A percentile compares a stretch with the other conserved stretches of the same genome.
Conservation (phyloP, 2,888 invertebrate genomes). For the Dasysyrphus albostriatus region DNA sequence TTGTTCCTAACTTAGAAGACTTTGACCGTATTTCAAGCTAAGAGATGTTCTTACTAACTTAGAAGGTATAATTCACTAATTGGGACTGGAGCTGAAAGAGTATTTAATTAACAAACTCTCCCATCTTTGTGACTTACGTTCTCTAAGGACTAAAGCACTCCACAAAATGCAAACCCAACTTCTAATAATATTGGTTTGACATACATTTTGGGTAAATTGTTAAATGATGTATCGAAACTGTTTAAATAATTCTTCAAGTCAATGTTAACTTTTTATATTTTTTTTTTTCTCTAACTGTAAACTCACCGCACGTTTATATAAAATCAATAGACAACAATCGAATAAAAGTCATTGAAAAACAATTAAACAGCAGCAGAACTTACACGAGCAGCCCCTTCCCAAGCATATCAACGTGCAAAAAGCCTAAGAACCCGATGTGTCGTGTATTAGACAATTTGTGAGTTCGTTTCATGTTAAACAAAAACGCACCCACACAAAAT, state of each 20-base stretch:
- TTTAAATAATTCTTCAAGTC: not conserved
- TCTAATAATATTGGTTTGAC: not conserved
- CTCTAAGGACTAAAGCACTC: not conserved
- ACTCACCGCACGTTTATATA: not conserved
- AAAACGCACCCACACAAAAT: slow-evolving; percentile 64
- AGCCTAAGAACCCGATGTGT: slow-evolving; percentile 29
- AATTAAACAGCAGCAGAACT: slow-evolving; percentile 32
- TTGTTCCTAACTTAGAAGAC: too few relatives aligned
- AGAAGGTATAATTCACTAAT: too few relatives aligned
- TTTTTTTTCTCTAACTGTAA: not conserved
- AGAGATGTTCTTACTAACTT: too few relatives aligned
- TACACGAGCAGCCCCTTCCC: slow-evolving; percentile 22
- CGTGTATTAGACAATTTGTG: slow-evolving; percentile 41
- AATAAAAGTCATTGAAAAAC: slow-evolving; percentile 29
- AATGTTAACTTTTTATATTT: not conserved
- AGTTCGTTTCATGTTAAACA: slow-evolving; percentile 43
- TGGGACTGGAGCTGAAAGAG: too few relatives aligned
- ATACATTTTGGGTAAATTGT: not conserved
- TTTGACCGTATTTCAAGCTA: too few relatives aligned
- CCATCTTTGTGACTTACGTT: not conserved
- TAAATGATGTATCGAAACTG: not conserved
- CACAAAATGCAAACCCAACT: not conserved
- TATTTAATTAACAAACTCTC: too few relatives aligned
- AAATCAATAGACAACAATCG: not conserved
- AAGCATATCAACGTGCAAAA: not conserved